These are phyloP conservation scores for Falco berigora DNA, from an alignment of 2,797 vertebrate genomes.

Conservation along the genomic window DNA sequence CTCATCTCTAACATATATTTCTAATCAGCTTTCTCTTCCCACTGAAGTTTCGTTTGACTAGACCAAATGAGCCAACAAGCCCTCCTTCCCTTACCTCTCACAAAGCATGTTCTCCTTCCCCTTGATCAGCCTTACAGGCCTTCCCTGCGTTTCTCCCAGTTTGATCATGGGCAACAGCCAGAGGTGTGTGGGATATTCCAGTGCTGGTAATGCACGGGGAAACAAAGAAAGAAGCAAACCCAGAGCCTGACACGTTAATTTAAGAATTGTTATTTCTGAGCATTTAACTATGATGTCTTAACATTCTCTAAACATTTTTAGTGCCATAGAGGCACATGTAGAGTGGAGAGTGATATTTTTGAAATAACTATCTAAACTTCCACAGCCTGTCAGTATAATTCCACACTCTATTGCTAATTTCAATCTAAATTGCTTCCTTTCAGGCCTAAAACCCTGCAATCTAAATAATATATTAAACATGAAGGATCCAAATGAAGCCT, in stretches of 20 bases:
- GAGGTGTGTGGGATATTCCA: not conserved
- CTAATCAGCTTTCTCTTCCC: not conserved
- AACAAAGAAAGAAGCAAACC: not conserved
- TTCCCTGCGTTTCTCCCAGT: not conserved
- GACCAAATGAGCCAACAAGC: not conserved
- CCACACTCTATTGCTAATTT: slow-evolving; percentile 43
- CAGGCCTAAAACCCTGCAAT: slow-evolving; percentile 37
- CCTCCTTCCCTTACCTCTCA: not conserved
- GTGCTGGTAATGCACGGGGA: not conserved
- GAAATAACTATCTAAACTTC: slow-evolving; percentile 26
- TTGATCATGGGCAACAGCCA: not conserved
- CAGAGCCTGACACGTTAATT: not conserved
- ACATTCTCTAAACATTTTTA: not conserved
- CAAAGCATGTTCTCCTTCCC: not conserved
- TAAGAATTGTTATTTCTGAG: not conserved
- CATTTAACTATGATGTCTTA: not conserved
- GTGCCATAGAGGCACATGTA: not conserved
- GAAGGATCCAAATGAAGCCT: slow-evolving; percentile 63
- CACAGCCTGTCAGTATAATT: slow-evolving; percentile 37
- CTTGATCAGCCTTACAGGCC: not conserved
- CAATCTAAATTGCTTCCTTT: slow-evolving; percentile 58
- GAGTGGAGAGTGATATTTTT: not conserved
- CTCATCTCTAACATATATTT: not conserved
- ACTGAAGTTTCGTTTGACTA: not conserved
- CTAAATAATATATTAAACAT: slow-evolving; percentile 69